phyloP scores from a whole-genome alignment of 2,113 vertebrate genomes.

The Orientallactaga bullata region DNA sequence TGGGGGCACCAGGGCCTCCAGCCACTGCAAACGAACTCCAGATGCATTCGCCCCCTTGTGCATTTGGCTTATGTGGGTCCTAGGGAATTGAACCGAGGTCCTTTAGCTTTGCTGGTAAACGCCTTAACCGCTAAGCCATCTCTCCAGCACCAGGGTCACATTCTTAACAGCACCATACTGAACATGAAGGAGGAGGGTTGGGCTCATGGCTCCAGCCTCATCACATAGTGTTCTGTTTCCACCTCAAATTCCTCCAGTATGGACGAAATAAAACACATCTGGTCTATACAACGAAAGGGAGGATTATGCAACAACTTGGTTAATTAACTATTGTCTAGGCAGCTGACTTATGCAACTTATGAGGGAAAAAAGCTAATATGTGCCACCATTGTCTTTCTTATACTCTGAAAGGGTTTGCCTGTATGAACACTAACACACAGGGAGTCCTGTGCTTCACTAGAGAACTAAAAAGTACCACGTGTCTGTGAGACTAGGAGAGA shows the following conservation, averaged over 20 bases:
- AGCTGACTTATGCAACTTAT: conserved; percentile 18
- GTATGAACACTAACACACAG: conserved; percentile 9
- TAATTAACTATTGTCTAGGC: conserved; percentile 51
- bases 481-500: background rate
- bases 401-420: conserved; percentile 26
- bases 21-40: too few relatives aligned
- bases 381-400: conserved; percentile 24
- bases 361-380: background rate
- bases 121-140: too few relatives aligned
- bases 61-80: too few relatives aligned
- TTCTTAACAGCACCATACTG: background rate
- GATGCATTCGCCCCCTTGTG: too few relatives aligned
- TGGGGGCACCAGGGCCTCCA: too few relatives aligned
- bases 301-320: background rate
- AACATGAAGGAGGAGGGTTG: rapidly evolving
- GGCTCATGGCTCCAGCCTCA: background rate
- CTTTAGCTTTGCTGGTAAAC: too few relatives aligned
- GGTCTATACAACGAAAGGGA: conserved; percentile 7
- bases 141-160: background rate
- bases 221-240: background rate
- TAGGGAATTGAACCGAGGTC: too few relatives aligned
- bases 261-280: conserved; percentile 40
- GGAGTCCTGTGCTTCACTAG: background rate
- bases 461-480: background rate
- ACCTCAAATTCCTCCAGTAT: background rate